Evolutionary conservation across 2,797 vertebrate species (phyloP).

Genomic region (Ciconia nigra): DNA sequence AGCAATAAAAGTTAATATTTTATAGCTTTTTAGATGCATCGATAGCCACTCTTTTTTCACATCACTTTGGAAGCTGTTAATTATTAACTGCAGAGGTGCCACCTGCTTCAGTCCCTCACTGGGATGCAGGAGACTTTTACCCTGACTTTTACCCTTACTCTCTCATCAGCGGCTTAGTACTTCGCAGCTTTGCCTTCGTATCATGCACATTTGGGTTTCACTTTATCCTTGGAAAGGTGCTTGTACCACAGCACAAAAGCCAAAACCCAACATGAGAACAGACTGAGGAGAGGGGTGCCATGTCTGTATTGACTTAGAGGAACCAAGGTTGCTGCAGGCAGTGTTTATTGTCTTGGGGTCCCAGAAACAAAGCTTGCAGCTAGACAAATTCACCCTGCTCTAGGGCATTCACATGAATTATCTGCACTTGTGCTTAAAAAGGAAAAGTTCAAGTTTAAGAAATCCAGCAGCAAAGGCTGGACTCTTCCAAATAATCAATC

Average conservation of each 20-base stretch:
- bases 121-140: neutral
- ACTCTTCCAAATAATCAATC: neutral
- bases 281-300: neutral
- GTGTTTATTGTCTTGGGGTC: neutral
- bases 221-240: constrained; percentile 6
- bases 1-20: neutral
- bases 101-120: neutral
- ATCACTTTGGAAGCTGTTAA: neutral
- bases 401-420: neutral
- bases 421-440: neutral
- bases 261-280: neutral
- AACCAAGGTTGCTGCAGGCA: neutral
- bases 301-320: neutral
- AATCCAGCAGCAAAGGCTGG: neutral
- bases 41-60: neutral
- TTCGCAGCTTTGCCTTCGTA: neutral
- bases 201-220: neutral
- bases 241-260: neutral
- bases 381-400: neutral
- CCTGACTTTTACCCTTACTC: neutral
- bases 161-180: neutral
- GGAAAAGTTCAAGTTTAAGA: neutral
- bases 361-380: constrained; percentile 7
- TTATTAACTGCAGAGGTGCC: constrained; percentile 18
- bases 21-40: neutral